phyloP scores from a whole-genome alignment of 2,113 vertebrate genomes.

The Symphodus melops region DNA sequence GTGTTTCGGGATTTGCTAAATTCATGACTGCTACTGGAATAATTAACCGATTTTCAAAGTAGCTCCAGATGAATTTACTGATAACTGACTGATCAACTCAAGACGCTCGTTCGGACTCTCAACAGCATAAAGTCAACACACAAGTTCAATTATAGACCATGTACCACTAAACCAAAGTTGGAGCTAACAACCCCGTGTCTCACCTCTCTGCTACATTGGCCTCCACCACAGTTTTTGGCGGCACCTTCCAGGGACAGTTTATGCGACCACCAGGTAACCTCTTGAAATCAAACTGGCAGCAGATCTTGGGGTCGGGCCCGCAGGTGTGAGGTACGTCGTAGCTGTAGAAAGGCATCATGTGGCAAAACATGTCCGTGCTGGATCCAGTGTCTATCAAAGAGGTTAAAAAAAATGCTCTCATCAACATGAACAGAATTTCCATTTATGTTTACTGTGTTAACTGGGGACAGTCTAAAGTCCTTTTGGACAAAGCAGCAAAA shows the following conservation, averaged over 20 bases:
- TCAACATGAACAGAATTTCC: not conserved
- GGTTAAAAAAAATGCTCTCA: not conserved
- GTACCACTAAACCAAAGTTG: not conserved
- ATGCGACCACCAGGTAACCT: conserved; percentile 94
- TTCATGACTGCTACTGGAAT: no score
- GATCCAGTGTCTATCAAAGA: conserved; percentile 83
- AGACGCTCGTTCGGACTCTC: no score
- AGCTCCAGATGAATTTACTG: no score
- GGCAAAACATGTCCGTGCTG: conserved; percentile 95
- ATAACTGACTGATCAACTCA: no score
- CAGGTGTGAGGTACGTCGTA: conserved; percentile 97
- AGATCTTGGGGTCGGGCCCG: conserved; percentile 96
- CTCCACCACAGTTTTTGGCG: conserved; percentile 90
- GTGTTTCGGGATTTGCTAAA: no score
- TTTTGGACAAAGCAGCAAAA: not conserved
- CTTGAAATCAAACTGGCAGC: conserved; percentile 99
- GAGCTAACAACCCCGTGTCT: conserved; percentile 26
- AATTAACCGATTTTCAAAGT: no score
- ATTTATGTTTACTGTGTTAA: not conserved
- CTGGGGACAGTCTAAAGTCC: not conserved
- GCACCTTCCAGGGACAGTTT: conserved; percentile 98
- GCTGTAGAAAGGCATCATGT: conserved; percentile 99
- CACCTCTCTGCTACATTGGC: conserved; percentile 94
- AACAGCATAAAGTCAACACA: no score
- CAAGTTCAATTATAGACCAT: no score